Conservation (phyloP, 2,888 invertebrate species). For the Troilus luridus region DNA sequence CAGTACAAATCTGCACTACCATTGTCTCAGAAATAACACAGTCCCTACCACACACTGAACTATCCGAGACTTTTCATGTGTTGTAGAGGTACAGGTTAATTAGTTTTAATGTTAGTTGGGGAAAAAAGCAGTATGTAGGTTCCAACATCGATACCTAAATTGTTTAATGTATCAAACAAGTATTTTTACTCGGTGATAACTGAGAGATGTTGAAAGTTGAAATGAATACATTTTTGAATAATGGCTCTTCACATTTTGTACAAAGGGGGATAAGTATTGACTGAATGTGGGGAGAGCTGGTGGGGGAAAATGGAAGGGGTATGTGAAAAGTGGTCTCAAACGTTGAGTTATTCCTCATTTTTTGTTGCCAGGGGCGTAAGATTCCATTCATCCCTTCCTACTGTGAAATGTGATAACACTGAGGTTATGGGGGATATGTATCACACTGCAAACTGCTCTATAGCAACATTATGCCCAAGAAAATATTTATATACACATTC, state of each 20-base stretch:
- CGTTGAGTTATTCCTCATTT: slow-evolving; percentile 30
- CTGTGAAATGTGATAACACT: slow-evolving; percentile 30
- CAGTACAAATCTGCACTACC: too few relatives aligned
- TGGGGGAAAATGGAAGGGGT: not conserved
- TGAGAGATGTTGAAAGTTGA: not conserved
- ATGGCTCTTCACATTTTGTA: not conserved
- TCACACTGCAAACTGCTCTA: not conserved
- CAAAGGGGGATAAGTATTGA: slow-evolving; percentile 34
- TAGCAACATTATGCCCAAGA: not conserved
- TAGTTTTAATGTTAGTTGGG: not conserved
- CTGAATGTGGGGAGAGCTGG: not conserved
- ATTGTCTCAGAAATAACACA: too few relatives aligned
- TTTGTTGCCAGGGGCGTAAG: slow-evolving; percentile 20
- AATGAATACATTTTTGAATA: not conserved
- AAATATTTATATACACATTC: not conserved
- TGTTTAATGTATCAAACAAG: not conserved
- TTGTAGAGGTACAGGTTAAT: too few relatives aligned
- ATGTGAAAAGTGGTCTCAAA: slow-evolving; percentile 20
- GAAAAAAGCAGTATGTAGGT: not conserved
- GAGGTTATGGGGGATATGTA: not conserved
- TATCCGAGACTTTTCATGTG: too few relatives aligned
- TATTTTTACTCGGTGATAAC: not conserved
- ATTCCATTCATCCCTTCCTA: not conserved
- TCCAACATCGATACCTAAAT: not conserved
- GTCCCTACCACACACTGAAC: too few relatives aligned